phyloP scores from a whole-genome alignment of 1,140 invertebrate genomes.

The Pollicipes pollicipes region DNA sequence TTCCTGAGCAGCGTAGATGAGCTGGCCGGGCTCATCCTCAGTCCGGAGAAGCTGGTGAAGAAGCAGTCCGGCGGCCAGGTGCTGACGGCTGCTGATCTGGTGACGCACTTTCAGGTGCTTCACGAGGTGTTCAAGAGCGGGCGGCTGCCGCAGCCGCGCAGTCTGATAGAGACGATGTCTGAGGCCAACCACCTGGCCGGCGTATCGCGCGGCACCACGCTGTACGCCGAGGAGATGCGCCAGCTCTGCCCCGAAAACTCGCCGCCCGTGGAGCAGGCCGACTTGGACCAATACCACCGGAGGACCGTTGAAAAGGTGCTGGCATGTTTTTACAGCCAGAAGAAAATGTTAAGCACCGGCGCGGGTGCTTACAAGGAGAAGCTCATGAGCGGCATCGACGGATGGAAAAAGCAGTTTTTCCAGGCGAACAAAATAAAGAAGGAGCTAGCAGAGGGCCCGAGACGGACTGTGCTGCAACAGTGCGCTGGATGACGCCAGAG shows the following conservation, averaged over 20 bases:
- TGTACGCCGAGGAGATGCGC: background rate
- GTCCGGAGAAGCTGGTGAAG: background rate
- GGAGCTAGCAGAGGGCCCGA: background rate
- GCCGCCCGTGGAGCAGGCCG: background rate
- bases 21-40: background rate
- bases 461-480: background rate
- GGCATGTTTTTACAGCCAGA: background rate
- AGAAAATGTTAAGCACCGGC: background rate
- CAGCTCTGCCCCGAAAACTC: background rate
- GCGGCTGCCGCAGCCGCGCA: background rate
- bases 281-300: background rate
- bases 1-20: background rate
- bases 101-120: background rate
- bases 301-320: background rate
- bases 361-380: background rate
- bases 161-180: background rate
- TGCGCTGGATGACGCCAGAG: background rate
- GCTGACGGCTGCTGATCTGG: background rate
- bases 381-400: background rate
- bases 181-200: background rate
- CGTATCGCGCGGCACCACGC: background rate
- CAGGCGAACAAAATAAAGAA: background rate
- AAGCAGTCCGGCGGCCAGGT: background rate
- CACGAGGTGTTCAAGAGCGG: background rate
- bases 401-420: background rate